Conservation (phyloP, 2,797 vertebrate genomes). For the Rhadinocentrus ornatus region DNA sequence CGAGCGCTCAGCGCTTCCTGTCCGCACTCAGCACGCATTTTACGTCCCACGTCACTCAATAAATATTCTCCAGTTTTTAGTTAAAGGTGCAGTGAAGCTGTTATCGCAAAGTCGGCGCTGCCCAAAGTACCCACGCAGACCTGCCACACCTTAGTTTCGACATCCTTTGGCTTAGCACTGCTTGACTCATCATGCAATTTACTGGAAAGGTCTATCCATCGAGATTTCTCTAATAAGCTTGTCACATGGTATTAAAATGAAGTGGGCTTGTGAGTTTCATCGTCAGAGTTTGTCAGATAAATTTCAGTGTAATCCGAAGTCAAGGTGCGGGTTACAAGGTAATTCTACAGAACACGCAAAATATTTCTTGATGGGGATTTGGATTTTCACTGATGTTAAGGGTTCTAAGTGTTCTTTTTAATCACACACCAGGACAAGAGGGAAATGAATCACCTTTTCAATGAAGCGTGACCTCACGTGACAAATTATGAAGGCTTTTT, state of each 20-base stretch:
- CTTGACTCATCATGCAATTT: slow-evolving; percentile 66
- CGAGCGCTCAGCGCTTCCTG: slow-evolving; percentile 69
- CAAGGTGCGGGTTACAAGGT: not conserved
- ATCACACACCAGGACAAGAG: not conserved
- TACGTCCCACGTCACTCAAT: slow-evolving; percentile 76
- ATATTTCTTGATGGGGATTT: not conserved
- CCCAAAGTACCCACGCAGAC: slow-evolving; percentile 32
- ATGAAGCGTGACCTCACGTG: slow-evolving; percentile 26
- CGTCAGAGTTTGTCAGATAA: not conserved
- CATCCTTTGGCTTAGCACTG: slow-evolving; percentile 49
- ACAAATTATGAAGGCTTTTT: slow-evolving; percentile 13
- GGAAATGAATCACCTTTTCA: slow-evolving; percentile 22
- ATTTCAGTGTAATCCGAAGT: not conserved
- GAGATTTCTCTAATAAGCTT: not conserved
- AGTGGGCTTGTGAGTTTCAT: not conserved
- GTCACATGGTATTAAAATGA: slow-evolving; percentile 25
- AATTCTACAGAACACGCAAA: not conserved
- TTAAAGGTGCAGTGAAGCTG: slow-evolving; percentile 83
- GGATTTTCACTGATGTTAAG: not conserved
- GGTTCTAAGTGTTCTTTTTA: not conserved
- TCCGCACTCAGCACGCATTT: slow-evolving; percentile 71
- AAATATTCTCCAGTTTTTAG: slow-evolving; percentile 32
- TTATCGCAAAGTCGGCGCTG: slow-evolving; percentile 54
- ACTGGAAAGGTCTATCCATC: slow-evolving; percentile 42
- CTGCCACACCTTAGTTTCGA: slow-evolving; percentile 80